Base-by-base conservation (phyloP, 2,888 invertebrate genomes). In the Lobophora halterata region DNA sequence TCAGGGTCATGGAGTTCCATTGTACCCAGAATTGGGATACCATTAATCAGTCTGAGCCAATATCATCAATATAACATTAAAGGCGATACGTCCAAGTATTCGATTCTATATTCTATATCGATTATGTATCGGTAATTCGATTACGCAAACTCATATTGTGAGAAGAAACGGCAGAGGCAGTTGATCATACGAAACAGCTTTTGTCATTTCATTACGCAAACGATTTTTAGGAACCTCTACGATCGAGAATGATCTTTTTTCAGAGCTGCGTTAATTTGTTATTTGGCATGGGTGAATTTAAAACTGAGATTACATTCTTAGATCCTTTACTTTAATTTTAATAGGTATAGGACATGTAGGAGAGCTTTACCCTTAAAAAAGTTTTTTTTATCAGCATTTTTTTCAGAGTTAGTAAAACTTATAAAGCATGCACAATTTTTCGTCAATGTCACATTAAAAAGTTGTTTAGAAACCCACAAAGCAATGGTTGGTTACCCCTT, bases 51-150 rank as follows among this genome's bases (percentile, higher is more conserved):
- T 85, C 86, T 86, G 76, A 74, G 70, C 78, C 60, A 65, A 78
- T 78, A 83, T 78, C 86, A 86, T 85, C 86, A 86, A 86, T 87
- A 86, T 79, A 85, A 65, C 78, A 83, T 82, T 82, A 81, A 75
- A 69, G 70, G 68, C 61, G 72, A 79, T 76, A 76, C 77, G 82
- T 79, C 83, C 81, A 75, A 81, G 79, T 77, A 80, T 82, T 78
- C 72, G 79, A 83, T 79, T 80, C 75, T 71, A 81, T 79, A 76
- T 71, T 69, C 68, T 71, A 67, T 80, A 83, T 78, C 73, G 81
- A 80, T 80, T 81, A 78, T 76, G 72, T 79, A 79, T 76, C 67
- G 70, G 70, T 83, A 77, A 86, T 81, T 82, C 82, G 80, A 80
- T 85, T 82, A 82, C 65, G 70, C 65, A 56, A 68, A 68, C 65